Evolutionary conservation across 2,797 vertebrate genomes (phyloP).

Genomic region (Parauchenoglanis punctatus): DNA sequence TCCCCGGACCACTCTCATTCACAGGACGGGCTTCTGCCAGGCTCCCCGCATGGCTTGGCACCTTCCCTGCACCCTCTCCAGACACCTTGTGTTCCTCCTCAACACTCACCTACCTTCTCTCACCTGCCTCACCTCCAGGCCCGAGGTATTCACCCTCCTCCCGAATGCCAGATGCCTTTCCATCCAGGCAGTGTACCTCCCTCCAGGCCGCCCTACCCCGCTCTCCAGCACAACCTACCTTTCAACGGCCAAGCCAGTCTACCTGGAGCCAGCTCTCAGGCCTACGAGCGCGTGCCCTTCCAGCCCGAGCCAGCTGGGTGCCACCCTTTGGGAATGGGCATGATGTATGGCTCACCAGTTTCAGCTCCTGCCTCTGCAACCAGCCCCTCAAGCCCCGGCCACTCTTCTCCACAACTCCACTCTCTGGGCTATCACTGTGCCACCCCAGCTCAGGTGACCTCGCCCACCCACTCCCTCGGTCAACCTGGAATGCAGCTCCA

Average conservation of each 20-base stretch:
- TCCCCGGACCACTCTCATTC: conserved; percentile 87
- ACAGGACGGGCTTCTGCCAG: conserved; percentile 83
- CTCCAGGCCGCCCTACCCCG: conserved; percentile 78
- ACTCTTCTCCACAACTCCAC: conserved; percentile 81
- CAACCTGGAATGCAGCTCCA: conserved; percentile 85
- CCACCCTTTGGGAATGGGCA: conserved; percentile 83
- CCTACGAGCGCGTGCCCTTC: conserved; percentile 86
- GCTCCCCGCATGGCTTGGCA: conserved; percentile 84
- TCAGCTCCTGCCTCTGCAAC: conserved; percentile 72
- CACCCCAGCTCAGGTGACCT: conserved; percentile 76
- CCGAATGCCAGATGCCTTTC: conserved; percentile 91
- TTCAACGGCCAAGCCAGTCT: conserved; percentile 89
- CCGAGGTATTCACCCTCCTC: conserved; percentile 80
- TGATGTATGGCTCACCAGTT: conserved; percentile 83
- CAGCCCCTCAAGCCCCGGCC: conserved; percentile 68
- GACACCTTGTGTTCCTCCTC: conserved; percentile 78
- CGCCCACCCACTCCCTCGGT: conserved; percentile 75
- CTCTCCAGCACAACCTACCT: conserved; percentile 83
- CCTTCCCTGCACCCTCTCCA: conserved; percentile 77
- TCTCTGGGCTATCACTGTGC: conserved; percentile 85
- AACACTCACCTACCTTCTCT: conserved; percentile 81
- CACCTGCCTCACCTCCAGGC: conserved; percentile 88
- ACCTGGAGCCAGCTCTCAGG: conserved; percentile 79
- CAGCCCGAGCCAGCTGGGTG: conserved; percentile 81
- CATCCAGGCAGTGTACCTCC: conserved; percentile 80